Evolutionary conservation across 1,140 invertebrate genomes (phyloP).

Genomic region (Drosophila bifasciata): DNA sequence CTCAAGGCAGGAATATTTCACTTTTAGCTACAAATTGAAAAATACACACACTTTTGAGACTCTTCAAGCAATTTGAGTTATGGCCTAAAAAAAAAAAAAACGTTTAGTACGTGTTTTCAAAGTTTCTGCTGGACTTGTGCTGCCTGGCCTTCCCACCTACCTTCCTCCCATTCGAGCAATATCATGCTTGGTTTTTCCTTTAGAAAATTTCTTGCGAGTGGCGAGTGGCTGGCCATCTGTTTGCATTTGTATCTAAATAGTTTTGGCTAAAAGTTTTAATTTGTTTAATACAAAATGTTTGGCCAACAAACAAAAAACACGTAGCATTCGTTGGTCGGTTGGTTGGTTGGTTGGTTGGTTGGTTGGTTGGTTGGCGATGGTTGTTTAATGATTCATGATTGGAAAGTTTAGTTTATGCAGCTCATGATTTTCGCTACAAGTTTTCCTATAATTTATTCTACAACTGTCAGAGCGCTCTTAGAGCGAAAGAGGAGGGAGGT

Average conservation of each 20-base stretch:
- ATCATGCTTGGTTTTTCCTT: conserved; percentile 31
- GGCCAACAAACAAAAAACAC: conserved; percentile 28
- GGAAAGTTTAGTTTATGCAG: conserved; percentile 57
- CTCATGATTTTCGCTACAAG: conserved; percentile 50
- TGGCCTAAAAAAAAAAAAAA: conserved; percentile 3
- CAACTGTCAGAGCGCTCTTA: conserved; percentile 13
- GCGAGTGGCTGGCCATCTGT: conserved; percentile 43
- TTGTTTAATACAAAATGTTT: conserved; percentile 47
- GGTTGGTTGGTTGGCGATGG: conserved; percentile 52
- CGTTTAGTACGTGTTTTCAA: conserved; percentile 40
- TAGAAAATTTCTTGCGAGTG: conserved; percentile 16
- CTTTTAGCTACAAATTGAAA: not conserved
- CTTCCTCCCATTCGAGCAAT: conserved; percentile 6
- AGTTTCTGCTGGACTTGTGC: conserved; percentile 24
- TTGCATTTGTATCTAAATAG: conserved; percentile 70
- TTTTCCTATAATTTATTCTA: conserved; percentile 44
- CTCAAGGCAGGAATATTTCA: not conserved
- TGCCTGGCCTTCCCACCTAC: not conserved
- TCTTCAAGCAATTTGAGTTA: conserved; percentile 30
- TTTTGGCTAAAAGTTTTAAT: conserved; percentile 62
- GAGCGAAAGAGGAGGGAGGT: conserved; percentile 2
- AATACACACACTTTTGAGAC: not conserved
- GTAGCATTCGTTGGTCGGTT: conserved; percentile 17
- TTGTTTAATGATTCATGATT: conserved; percentile 74
- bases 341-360: too few species aligned